A percentile compares a stretch with the other conserved stretches of the same genome.
Conservation (phyloP, 2,113 vertebrate species). For the Thermophis baileyi region DNA sequence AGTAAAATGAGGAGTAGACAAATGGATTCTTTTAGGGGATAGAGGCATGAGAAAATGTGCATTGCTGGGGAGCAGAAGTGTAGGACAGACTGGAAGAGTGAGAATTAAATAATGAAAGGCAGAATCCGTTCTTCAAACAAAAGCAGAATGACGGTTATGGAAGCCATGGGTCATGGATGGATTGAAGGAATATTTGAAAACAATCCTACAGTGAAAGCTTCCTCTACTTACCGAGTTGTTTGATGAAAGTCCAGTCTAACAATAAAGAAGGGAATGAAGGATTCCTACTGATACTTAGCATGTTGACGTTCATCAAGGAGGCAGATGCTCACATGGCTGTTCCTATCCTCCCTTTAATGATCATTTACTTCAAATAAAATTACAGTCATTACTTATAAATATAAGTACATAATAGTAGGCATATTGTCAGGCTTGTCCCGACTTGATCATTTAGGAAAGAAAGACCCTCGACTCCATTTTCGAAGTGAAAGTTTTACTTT, state of each 20-base stretch:
- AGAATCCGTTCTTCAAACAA: background rate
- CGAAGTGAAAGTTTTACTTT: background rate
- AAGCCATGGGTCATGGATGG: background rate
- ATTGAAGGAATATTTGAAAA: background rate
- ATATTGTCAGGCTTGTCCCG: background rate
- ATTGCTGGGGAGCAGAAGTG: background rate
- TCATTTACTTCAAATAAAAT: background rate
- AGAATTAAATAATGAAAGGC: background rate
- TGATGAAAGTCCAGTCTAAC: background rate
- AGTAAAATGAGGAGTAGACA: background rate
- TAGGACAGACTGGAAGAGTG: background rate
- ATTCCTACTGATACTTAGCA: background rate
- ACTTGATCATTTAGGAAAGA: background rate
- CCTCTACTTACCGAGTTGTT: background rate
- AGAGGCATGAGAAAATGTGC: background rate
- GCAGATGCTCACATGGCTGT: background rate
- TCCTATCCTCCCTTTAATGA: background rate
- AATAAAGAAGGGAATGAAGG: background rate
- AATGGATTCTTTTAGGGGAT: background rate
- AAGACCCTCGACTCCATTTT: background rate
- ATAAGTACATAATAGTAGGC: background rate
- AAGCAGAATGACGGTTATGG: background rate
- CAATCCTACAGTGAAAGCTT: background rate
- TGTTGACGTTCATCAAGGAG: background rate
- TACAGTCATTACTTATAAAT: background rate